These are phyloP conservation scores for Eremobia ochroleuca DNA, from an alignment of 2,888 invertebrate species.

Conservation along the genomic window DNA sequence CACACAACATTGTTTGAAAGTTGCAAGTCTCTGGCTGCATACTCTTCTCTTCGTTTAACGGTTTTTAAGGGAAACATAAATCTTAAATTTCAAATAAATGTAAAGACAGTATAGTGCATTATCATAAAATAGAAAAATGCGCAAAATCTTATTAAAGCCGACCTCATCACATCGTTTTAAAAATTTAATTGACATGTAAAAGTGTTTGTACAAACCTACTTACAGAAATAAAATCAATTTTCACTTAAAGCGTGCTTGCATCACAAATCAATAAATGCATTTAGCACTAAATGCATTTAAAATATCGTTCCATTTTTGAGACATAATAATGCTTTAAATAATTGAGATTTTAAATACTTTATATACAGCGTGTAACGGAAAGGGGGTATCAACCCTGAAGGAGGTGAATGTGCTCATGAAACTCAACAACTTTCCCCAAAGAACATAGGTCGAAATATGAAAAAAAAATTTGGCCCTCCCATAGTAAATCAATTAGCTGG, in stretches of 20 bases:
- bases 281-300: not conserved
- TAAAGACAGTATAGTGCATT: not conserved
- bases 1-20: not conserved
- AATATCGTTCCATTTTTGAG: not conserved
- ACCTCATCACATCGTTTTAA: no score
- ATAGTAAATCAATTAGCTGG: no score
- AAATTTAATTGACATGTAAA: no score
- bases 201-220: no score
- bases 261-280: not conserved
- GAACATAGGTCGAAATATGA: no score
- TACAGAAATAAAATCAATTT: no score
- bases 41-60: not conserved
- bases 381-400: no score
- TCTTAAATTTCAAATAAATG: not conserved
- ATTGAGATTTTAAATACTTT: not conserved
- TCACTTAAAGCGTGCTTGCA: not conserved
- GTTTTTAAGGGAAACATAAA: not conserved
- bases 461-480: no score
- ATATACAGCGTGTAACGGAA: no score
- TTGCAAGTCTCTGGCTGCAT: not conserved
- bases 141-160: no score
- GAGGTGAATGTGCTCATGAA: no score
- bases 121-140: not conserved
- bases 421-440: no score
- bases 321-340: not conserved